phyloP scores from a whole-genome alignment of 2,113 vertebrate genomes.

The Onychostoma macrolepis region DNA sequence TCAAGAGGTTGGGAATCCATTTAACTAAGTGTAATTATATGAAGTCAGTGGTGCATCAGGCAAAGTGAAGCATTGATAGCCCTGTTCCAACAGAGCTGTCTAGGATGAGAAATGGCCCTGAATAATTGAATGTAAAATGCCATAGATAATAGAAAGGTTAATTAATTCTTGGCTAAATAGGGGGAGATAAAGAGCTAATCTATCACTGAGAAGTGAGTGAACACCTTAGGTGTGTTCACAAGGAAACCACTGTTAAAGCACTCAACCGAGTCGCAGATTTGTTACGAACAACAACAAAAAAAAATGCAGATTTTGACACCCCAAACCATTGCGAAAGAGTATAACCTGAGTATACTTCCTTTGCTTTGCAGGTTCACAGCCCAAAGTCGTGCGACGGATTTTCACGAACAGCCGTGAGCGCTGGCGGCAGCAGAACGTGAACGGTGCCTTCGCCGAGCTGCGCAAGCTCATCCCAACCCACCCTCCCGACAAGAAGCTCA shows the following conservation, averaged over 20 bases:
- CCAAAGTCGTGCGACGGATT: constrained; percentile 84
- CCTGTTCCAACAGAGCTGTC: constrained; percentile 59
- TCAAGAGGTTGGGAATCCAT: constrained; percentile 24
- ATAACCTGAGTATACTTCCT: neutral
- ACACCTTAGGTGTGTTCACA: constrained; percentile 55
- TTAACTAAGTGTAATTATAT: constrained; percentile 47
- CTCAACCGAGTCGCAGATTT: constrained; percentile 38
- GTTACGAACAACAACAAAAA: neutral
- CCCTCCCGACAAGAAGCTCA: constrained; percentile 86
- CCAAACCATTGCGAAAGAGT: neutral
- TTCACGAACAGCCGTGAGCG: constrained; percentile 88
- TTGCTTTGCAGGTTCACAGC: constrained; percentile 77
- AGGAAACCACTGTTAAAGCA: constrained; percentile 51
- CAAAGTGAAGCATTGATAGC: constrained; percentile 43
- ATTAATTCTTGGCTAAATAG: constrained; percentile 61
- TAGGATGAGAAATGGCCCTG: constrained; percentile 57
- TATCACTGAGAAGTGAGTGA: constrained; percentile 47
- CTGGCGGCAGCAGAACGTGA: constrained; percentile 90
- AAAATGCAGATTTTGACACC: neutral
- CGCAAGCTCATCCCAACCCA: constrained; percentile 87
- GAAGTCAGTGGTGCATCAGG: constrained; percentile 48
- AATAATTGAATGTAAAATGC: constrained; percentile 64
- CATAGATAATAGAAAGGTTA: constrained; percentile 62
- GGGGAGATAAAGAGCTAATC: constrained; percentile 58
- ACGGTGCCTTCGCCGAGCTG: constrained; percentile 85